Evolutionary conservation across 2,888 invertebrate genomes (phyloP).

Genomic region (Platycheirus rosarum): DNA sequence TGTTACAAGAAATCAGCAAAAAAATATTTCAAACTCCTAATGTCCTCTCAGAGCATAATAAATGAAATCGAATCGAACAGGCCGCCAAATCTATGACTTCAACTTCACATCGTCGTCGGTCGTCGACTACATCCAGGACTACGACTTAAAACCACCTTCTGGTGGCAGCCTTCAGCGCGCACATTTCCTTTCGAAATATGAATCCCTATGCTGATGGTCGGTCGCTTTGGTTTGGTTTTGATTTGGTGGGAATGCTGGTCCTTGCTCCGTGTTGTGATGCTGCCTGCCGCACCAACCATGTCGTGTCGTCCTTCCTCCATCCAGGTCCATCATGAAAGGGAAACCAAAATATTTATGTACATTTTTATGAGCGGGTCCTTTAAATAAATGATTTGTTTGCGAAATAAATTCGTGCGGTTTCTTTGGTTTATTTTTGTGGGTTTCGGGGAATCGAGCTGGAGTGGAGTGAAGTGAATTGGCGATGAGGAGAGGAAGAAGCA

Average conservation of each 20-base stretch:
- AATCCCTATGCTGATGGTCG: slow-evolving; percentile 62
- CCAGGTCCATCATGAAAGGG: slow-evolving; percentile 71
- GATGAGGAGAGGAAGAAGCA: background rate
- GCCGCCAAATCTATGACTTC: slow-evolving; percentile 66
- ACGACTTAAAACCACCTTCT: slow-evolving; percentile 7
- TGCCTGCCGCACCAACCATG: slow-evolving; percentile 11
- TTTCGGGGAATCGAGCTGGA: slow-evolving; percentile 15
- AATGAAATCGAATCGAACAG: slow-evolving; percentile 70
- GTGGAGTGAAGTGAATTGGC: slow-evolving; percentile 7
- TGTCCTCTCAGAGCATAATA: slow-evolving; percentile 70
- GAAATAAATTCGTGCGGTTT: slow-evolving; percentile 74
- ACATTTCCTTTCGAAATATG: slow-evolving; percentile 59
- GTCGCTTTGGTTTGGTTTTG: slow-evolving; percentile 6
- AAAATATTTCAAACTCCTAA: slow-evolving; percentile 68
- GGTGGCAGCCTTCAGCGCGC: slow-evolving; percentile 18
- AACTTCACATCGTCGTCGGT: slow-evolving; percentile 22
- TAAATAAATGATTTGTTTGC: slow-evolving; percentile 74
- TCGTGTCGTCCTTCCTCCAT: slow-evolving; percentile 47
- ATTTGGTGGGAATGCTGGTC: slow-evolving; percentile 9
- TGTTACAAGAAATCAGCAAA: slow-evolving; percentile 73
- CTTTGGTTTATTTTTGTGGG: slow-evolving; percentile 64
- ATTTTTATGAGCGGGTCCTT: slow-evolving; percentile 74
- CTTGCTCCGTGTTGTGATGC: slow-evolving; percentile 34
- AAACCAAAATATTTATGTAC: slow-evolving; percentile 74
- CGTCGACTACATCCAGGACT: background rate